Conservation (phyloP, 2,113 vertebrate species). For the Etheostoma cragini region DNA sequence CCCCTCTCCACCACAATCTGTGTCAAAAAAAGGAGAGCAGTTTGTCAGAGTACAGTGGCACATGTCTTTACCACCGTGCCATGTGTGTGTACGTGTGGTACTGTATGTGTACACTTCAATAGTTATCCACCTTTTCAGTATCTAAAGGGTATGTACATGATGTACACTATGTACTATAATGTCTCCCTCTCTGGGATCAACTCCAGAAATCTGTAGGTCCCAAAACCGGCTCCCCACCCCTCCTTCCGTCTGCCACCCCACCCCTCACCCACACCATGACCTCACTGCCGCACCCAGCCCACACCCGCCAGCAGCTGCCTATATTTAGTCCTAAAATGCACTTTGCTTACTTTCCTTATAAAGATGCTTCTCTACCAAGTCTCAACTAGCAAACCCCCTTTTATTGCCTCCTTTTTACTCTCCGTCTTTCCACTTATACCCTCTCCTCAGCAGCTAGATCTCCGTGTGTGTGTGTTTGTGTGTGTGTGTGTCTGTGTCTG, state of each 20-base stretch:
- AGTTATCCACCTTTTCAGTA: background rate
- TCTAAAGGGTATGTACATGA: background rate
- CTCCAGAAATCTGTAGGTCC: constrained; percentile 44
- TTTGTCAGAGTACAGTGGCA: too few relatives aligned
- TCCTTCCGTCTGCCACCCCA: constrained; percentile 33
- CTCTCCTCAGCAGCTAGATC: background rate
- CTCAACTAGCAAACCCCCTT: background rate
- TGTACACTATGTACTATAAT: background rate
- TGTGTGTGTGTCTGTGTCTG: too few relatives aligned
- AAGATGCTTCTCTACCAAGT: constrained; percentile 41
- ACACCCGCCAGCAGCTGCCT: constrained; percentile 65
- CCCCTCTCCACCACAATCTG: too few relatives aligned
- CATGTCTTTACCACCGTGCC: too few relatives aligned
- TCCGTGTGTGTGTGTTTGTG: background rate
- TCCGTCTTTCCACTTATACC: constrained; percentile 8
- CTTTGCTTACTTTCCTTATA: constrained; percentile 43
- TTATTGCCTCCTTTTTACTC: background rate
- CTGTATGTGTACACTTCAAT: background rate
- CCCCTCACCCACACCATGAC: constrained; percentile 72
- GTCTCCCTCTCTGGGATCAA: constrained; percentile 30
- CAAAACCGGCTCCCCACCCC: constrained; percentile 54
- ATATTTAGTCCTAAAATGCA: constrained; percentile 74
- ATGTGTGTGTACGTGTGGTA: too few relatives aligned
- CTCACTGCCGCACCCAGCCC: constrained; percentile 74
- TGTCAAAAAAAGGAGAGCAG: too few relatives aligned